Evolutionary conservation across 2,888 invertebrate genomes (phyloP).

Genomic region (Ceramica pisi): DNA sequence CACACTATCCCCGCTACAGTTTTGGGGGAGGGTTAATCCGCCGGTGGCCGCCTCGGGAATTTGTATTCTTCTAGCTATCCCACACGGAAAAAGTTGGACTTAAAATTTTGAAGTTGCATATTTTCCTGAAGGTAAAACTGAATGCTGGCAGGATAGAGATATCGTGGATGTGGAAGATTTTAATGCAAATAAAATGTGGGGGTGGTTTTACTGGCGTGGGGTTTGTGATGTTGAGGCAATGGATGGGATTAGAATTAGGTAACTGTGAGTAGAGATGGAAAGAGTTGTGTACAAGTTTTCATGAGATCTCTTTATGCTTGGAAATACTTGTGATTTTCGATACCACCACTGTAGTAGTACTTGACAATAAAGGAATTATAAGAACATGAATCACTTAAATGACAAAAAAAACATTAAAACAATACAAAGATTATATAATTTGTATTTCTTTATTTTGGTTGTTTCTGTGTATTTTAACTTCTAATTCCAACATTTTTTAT

Average conservation of each 20-base stretch:
- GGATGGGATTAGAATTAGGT: neutral
- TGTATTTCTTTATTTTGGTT: no score
- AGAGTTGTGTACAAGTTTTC: neutral
- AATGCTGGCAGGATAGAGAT: slow-evolving; percentile 51
- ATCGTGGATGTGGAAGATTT: slow-evolving; percentile 46
- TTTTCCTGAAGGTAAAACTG: slow-evolving; percentile 60
- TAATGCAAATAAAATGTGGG: slow-evolving; percentile 50
- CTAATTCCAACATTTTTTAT: no score
- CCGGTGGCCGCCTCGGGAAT: slow-evolving; percentile 68
- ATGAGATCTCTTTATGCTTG: no score
- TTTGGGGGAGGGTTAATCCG: slow-evolving; percentile 72
- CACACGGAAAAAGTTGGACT: slow-evolving; percentile 73
- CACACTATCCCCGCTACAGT: slow-evolving; percentile 64
- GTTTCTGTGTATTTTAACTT: no score
- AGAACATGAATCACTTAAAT: no score
- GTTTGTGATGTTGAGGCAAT: slow-evolving; percentile 10
- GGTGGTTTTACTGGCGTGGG: slow-evolving; percentile 3
- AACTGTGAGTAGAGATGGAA: neutral
- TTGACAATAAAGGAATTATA: no score
- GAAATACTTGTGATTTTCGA: no score
- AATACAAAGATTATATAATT: no score
- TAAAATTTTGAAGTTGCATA: slow-evolving; percentile 72
- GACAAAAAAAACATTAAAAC: no score
- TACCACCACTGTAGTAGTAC: no score
- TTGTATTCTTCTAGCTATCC: slow-evolving; percentile 76